Evolutionary conservation across 1,140 invertebrate species (phyloP).

Genomic region (Penaeus vannamei): DNA sequence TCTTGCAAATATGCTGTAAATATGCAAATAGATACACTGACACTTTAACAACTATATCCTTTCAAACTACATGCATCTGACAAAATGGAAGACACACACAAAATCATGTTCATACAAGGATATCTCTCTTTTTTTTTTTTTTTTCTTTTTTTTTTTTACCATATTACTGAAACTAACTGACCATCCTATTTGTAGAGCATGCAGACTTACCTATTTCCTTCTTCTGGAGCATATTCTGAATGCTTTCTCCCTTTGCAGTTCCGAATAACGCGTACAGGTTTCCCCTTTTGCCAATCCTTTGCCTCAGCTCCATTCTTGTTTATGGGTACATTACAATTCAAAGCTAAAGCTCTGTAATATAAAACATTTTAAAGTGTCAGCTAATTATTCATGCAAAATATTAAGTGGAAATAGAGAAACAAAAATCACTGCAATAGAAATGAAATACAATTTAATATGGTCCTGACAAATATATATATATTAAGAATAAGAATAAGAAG

Average conservation of each 20-base stretch:
- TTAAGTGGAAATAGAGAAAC: too few species aligned
- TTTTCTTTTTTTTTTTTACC: not conserved
- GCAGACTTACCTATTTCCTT: slow-evolving; percentile 77
- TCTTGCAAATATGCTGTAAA: not conserved
- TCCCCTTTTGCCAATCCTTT: slow-evolving; percentile 81
- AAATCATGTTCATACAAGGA: not conserved
- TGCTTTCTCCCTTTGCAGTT: slow-evolving; percentile 82
- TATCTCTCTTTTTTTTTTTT: not conserved
- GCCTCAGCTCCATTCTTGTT: slow-evolving; percentile 81
- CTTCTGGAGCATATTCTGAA: slow-evolving; percentile 84
- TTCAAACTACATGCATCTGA: too few species aligned
- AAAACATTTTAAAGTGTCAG: slow-evolving; percentile 4
- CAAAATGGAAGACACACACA: not conserved
- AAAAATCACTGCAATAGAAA: not conserved
- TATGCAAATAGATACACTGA: not conserved
- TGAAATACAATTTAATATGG: too few species aligned
- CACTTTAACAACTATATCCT: too few species aligned
- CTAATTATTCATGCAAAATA: not conserved
- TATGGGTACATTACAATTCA: slow-evolving; percentile 82
- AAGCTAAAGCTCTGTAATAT: slow-evolving; percentile 80
- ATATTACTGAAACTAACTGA: not conserved
- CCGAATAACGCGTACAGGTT: slow-evolving; percentile 85
- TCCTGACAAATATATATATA: too few species aligned
- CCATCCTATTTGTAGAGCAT: not conserved
- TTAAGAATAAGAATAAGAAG: too few species aligned